Evolutionary conservation across 2,797 vertebrate species (phyloP).

Genomic region (Iguana delicatissima): DNA sequence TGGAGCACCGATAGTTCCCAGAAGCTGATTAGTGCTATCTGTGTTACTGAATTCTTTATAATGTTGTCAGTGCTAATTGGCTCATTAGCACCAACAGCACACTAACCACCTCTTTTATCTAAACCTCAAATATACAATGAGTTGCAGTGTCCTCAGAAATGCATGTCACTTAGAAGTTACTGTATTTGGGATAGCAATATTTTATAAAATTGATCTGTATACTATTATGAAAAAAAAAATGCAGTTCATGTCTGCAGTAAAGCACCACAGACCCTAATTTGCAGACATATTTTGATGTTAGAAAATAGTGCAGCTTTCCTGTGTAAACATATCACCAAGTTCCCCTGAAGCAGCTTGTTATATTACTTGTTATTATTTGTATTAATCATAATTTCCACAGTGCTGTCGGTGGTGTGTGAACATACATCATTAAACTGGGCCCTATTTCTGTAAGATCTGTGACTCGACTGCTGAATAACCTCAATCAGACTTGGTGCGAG

Average conservation of each 20-base stretch:
- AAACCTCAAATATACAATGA: conserved; percentile 35
- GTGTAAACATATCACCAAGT: background rate
- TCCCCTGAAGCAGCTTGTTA: background rate
- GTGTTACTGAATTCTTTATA: conserved; percentile 32
- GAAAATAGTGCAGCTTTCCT: conserved; percentile 1
- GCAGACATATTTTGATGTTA: conserved; percentile 1
- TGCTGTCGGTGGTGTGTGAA: background rate
- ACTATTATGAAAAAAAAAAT: conserved; percentile 4
- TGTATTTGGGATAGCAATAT: background rate
- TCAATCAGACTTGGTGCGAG: background rate
- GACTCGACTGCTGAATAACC: background rate
- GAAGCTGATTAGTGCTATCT: conserved; percentile 37
- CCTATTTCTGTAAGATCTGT: background rate
- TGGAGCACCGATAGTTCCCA: conserved; percentile 9
- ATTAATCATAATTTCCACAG: background rate
- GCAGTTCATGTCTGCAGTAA: background rate
- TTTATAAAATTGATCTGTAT: background rate
- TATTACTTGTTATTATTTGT: background rate
- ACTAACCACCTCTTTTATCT: conserved; percentile 49
- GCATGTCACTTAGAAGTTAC: background rate
- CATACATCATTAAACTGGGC: background rate
- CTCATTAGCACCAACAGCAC: conserved; percentile 24
- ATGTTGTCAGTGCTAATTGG: conserved; percentile 46
- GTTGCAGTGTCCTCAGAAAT: conserved; percentile 1
- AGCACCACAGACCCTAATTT: background rate